Base-by-base conservation (phyloP, 2,888 invertebrate genomes). In the Ferrisia virgata region DNA sequence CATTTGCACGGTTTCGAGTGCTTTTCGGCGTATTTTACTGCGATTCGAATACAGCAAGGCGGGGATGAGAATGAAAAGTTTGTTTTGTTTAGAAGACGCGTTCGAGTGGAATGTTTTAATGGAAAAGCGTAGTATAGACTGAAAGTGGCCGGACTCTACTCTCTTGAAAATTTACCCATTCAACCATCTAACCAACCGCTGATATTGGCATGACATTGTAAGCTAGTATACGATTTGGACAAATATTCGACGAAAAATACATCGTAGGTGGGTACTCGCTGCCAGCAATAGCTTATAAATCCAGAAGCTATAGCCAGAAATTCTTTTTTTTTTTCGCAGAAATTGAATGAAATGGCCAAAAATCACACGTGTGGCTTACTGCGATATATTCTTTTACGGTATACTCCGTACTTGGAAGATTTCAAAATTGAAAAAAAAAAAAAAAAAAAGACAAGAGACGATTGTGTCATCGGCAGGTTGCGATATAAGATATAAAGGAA, bases 391-490 rank as follows among this genome's bases (percentile, higher is more conserved):
- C 58, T 58, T 58, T 58, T 58, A 58, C 25, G 3, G n/a, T n/a
- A n/a, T n/a, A n/a, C n/a, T n/a, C n/a, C n/a, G n/a, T n/a, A 39
- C 39, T 39, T 39, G 39, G 39, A 39, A n/a, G n/a, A n/a, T n/a
- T n/a, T n/a, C n/a, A n/a, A n/a, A n/a, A n/a, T n/a, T n/a, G n/a
- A n/a, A n/a, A n/a, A n/a, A n/a, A n/a, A n/a, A n/a, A 9, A 53
- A 53, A 18, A 53, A 53, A 53, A 11, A 43, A 43, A 43, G 13
- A 43, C 4, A 2, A 28, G 3, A 64, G 64, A 64, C 28, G 64
- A 64, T 64, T 64, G 64, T 64, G 64, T 64, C 64, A 64, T 64
- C 28, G 64, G 64, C 64, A 64, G 64, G 64, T 64, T 64, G 64
- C 64, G 13, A 11, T 28, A 64, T 25, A 28, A 58, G 58, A 58